These are phyloP conservation scores for Cladopsammia gracilis DNA, from an alignment of 64 coral and sea anemone species.

Conservation along the genomic window DNA sequence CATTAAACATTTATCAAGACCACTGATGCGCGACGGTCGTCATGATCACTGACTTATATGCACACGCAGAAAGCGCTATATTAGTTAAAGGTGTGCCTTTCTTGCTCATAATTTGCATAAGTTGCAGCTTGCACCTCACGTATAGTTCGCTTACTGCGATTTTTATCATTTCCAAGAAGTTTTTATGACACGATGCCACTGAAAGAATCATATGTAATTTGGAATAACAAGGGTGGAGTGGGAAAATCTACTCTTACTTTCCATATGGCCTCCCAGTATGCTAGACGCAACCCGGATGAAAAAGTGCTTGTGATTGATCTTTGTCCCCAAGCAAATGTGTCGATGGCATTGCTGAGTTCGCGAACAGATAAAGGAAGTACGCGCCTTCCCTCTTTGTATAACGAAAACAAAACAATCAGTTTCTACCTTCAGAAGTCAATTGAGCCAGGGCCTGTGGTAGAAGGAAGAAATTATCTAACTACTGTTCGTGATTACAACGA, in stretches of 20 bases:
- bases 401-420: neutral
- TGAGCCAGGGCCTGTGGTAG: neutral
- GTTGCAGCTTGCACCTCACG: no score
- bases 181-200: neutral
- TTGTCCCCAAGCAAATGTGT: slow-evolving; percentile 32
- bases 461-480: neutral
- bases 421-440: neutral
- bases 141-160: no score
- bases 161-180: neutral
- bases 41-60: no score
- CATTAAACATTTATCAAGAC: no score
- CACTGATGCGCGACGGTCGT: no score
- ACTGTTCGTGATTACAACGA: neutral
- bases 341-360: slow-evolving; percentile 16
- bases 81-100: no score
- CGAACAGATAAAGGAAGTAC: neutral
- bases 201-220: slow-evolving; percentile 36
- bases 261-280: slow-evolving; percentile 6
- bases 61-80: no score
- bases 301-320: slow-evolving; percentile 8
- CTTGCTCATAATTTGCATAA: no score
- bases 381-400: neutral
- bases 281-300: neutral
- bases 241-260: slow-evolving; percentile 32
- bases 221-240: slow-evolving; percentile 45